These are phyloP conservation scores for Diceros bicornis DNA, from an alignment of 2,797 vertebrate species.

Conservation along the genomic window DNA sequence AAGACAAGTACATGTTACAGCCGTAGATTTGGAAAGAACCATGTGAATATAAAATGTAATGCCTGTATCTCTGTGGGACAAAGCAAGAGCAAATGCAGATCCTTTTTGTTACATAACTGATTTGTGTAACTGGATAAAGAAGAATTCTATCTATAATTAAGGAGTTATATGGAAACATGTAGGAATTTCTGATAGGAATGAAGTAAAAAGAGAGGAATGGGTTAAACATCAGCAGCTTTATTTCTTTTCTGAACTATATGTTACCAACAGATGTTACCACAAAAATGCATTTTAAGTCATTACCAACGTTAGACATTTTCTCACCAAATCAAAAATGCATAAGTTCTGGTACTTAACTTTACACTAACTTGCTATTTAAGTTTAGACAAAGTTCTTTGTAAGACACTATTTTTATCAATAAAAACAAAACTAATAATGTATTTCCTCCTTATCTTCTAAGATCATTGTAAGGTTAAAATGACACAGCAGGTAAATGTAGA, in stretches of 20 bases:
- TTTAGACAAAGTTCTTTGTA: background rate
- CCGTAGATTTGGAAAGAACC: background rate
- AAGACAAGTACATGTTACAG: background rate
- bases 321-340: slow-evolving; percentile 19
- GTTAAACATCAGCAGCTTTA: background rate
- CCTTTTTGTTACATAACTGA: background rate
- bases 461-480: background rate
- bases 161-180: background rate
- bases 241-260: background rate
- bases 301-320: background rate
- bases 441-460: background rate
- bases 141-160: background rate
- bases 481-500: background rate
- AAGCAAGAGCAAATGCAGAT: background rate
- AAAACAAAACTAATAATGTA: slow-evolving; percentile 26
- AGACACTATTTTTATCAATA: slow-evolving; percentile 20
- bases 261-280: background rate
- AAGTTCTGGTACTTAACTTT: background rate
- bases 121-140: background rate
- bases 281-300: slow-evolving; percentile 29
- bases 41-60: background rate
- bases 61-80: background rate
- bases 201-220: slow-evolving; percentile 7
- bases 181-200: background rate
- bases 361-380: background rate